Evolutionary conservation across 1,140 invertebrate species (phyloP).

Genomic region (Planococcus citri): DNA sequence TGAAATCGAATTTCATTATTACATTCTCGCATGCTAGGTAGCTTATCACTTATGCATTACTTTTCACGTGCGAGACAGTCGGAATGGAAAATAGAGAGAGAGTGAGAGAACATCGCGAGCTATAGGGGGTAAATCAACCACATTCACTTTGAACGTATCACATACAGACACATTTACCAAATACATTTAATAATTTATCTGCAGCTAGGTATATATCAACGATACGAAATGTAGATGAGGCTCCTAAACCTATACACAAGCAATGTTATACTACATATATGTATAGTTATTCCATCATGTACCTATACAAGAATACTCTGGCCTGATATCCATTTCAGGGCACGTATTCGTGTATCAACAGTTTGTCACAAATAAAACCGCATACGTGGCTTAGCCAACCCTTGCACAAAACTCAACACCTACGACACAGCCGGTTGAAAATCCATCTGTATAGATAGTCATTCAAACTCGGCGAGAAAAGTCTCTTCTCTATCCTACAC

Average conservation of each 20-base stretch:
- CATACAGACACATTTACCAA: neutral
- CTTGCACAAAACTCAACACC: too few relatives aligned
- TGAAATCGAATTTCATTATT: neutral
- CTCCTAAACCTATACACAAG: too few relatives aligned
- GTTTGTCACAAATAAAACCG: too few relatives aligned
- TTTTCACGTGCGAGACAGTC: neutral
- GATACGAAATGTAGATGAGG: neutral
- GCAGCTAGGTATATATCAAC: too few relatives aligned
- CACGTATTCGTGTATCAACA: too few relatives aligned
- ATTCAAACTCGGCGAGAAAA: too few relatives aligned
- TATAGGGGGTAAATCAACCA: neutral
- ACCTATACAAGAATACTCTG: neutral
- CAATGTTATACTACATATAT: neutral
- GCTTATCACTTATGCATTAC: neutral
- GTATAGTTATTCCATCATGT: neutral
- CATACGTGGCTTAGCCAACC: too few relatives aligned
- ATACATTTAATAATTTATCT: neutral
- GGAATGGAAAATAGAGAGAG: too few relatives aligned
- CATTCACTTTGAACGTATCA: neutral
- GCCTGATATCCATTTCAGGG: too few relatives aligned
- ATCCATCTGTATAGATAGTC: too few relatives aligned
- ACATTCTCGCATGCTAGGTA: neutral
- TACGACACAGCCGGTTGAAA: too few relatives aligned
- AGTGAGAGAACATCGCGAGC: neutral
- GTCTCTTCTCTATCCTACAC: too few relatives aligned